Evolutionary conservation across 1,140 invertebrate genomes (phyloP).

Genomic region (Drosophila virilis): DNA sequence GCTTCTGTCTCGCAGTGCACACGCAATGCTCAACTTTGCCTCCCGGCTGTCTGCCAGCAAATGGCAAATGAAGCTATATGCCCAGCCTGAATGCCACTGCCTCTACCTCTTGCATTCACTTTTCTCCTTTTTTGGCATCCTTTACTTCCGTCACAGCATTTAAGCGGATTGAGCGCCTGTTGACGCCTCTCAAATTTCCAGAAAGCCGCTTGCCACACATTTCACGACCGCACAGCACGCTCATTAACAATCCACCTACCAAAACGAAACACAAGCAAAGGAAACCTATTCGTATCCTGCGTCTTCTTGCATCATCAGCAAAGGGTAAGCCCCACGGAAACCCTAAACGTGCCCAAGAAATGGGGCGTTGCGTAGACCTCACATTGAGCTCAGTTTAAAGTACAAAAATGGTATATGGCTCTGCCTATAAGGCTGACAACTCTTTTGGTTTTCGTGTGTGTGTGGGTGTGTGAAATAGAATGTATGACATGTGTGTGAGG

Average conservation of each 20-base stretch:
- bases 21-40: conserved; percentile 31
- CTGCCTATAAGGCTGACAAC: neutral
- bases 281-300: conserved; percentile 22
- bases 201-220: conserved; percentile 56
- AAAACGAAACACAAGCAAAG: conserved; percentile 1
- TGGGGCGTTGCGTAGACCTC: conserved; percentile 42
- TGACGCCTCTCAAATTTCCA: conserved; percentile 83
- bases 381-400: conserved; percentile 3
- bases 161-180: conserved; percentile 83
- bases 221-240: conserved; percentile 46
- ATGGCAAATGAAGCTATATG: conserved; percentile 24
- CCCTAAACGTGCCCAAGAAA: conserved; percentile 40
- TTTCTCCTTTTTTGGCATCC: neutral
- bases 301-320: conserved; percentile 45
- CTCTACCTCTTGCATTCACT: neutral
- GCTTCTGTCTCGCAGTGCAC: conserved; percentile 51
- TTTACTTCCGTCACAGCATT: conserved; percentile 53
- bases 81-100: neutral
- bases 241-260: conserved; percentile 69
- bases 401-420: neutral
- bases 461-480: conserved; percentile 40
- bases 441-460: conserved; percentile 15
- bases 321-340: conserved; percentile 40
- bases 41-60: neutral
- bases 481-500: conserved; percentile 21